Conservation (phyloP, 2,797 vertebrate species). For the Ctenosaura bakeri region DNA sequence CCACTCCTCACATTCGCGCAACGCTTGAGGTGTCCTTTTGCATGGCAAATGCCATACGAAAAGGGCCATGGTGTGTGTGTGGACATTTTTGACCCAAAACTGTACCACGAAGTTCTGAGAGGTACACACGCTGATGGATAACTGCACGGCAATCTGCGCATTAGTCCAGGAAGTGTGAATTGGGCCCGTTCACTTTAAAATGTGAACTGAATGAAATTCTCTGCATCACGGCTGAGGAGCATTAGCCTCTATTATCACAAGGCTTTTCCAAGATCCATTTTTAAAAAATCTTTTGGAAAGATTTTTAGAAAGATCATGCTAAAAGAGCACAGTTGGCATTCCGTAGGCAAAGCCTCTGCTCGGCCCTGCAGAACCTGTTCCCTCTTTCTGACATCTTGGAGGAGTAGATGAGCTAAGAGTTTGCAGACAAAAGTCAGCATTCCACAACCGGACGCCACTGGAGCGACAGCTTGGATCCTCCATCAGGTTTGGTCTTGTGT, state of each 20-base stretch:
- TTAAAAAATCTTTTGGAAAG: not conserved
- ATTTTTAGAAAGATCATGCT: not conserved
- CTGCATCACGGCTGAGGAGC: not conserved
- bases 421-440: not conserved
- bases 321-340: not conserved
- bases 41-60: too few relatives aligned
- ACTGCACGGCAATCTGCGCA: not conserved
- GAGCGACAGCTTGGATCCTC: slow-evolving; percentile 6
- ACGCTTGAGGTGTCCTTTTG: too few relatives aligned
- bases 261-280: too few relatives aligned
- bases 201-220: not conserved
- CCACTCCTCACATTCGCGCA: too few relatives aligned
- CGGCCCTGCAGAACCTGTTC: slow-evolving; percentile 11
- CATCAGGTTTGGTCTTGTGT: slow-evolving; percentile 61
- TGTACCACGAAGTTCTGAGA: not conserved
- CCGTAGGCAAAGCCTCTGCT: not conserved
- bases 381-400: slow-evolving; percentile 32
- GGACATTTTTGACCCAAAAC: not conserved
- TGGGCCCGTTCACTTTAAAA: not conserved
- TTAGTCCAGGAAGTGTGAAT: not conserved
- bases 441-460: slow-evolving; percentile 33
- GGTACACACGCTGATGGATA: not conserved
- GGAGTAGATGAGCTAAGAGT: slow-evolving; percentile 5
- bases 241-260: too few relatives aligned
- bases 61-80: too few relatives aligned